Conservation (phyloP, 2,888 invertebrate species). For the Serripes groenlandicus region DNA sequence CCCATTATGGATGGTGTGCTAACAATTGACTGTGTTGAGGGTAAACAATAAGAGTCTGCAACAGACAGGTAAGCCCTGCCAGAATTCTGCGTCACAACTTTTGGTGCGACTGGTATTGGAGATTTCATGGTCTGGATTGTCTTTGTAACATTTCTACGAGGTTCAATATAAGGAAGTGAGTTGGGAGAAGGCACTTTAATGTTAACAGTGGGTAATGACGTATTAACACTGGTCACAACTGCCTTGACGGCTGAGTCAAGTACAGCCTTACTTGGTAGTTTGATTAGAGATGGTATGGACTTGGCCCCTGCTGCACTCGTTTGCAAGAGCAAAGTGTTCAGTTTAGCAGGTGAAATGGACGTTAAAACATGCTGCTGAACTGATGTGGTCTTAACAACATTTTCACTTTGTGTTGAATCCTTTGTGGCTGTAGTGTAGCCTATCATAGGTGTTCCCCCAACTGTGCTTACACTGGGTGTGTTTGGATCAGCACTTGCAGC, state of each 20-base stretch:
- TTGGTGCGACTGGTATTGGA: slow-evolving; percentile 81
- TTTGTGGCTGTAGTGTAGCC: background rate
- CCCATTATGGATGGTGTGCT: background rate
- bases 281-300: slow-evolving; percentile 65
- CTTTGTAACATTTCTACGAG: slow-evolving; percentile 80
- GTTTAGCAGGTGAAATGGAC: slow-evolving; percentile 63
- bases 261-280: slow-evolving; percentile 73
- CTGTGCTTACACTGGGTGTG: background rate
- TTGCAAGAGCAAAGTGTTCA: slow-evolving; percentile 68
- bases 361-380: slow-evolving; percentile 61
- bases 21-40: slow-evolving; percentile 10
- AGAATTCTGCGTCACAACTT: slow-evolving; percentile 66
- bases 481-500: slow-evolving; percentile 18
- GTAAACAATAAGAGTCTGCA: slow-evolving; percentile 36
- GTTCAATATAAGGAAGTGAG: slow-evolving; percentile 77
- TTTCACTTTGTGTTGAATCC: background rate
- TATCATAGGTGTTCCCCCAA: background rate
- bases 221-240: slow-evolving; percentile 77
- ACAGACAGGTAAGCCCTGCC: slow-evolving; percentile 44
- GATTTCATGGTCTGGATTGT: slow-evolving; percentile 82
- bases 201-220: slow-evolving; percentile 81
- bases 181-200: slow-evolving; percentile 82
- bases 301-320: slow-evolving; percentile 70
- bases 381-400: slow-evolving; percentile 15
- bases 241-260: slow-evolving; percentile 78